Evolutionary conservation across 2,113 vertebrate species (phyloP).

Genomic region (Cavia porcellus): DNA sequence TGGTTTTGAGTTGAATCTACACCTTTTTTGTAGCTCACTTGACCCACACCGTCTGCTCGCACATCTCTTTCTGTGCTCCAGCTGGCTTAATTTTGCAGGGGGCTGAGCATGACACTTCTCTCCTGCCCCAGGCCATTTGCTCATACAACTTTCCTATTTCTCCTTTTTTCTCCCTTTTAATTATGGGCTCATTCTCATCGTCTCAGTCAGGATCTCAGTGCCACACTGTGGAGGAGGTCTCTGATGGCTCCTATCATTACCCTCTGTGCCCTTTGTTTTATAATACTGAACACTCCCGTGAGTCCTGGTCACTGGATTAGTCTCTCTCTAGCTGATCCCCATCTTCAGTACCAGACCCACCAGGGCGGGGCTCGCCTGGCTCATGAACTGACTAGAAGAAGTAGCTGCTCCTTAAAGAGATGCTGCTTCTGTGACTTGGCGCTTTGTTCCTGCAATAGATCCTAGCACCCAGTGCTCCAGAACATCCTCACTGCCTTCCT

Average conservation of each 20-base stretch:
- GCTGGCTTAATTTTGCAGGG: background rate
- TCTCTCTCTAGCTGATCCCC: background rate
- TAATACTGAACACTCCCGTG: background rate
- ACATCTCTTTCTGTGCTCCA: background rate
- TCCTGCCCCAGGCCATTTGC: background rate
- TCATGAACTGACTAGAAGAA: background rate
- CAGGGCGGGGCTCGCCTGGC: background rate
- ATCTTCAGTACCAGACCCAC: background rate
- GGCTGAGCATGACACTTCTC: background rate
- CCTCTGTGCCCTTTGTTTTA: background rate
- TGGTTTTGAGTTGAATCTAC: background rate
- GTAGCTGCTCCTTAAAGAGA: background rate
- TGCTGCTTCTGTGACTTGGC: background rate
- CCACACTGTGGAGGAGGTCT: background rate
- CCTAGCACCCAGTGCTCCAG: background rate
- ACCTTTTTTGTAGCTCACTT: background rate
- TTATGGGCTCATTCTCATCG: background rate
- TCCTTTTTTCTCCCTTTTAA: background rate
- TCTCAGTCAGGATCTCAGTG: background rate
- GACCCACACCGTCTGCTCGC: background rate
- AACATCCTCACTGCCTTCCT: background rate
- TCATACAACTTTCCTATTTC: background rate
- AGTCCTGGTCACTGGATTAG: background rate
- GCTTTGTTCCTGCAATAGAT: background rate
- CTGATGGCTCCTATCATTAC: accelerated